Base-by-base conservation (phyloP, 1,140 invertebrate genomes). In the Capitella teleta region DNA sequence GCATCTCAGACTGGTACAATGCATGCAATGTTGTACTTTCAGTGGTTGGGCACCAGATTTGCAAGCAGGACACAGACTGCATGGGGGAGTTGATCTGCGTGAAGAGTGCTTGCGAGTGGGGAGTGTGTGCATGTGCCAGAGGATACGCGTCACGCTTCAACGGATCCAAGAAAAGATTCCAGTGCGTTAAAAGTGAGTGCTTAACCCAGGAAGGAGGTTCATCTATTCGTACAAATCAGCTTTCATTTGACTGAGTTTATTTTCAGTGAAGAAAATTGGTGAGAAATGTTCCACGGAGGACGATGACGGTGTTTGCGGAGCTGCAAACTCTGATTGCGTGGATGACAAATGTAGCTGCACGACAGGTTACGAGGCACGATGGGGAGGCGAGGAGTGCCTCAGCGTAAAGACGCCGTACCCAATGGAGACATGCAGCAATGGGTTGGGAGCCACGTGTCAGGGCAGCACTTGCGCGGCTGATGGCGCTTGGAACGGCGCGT, bases 251-350 rank as follows among this genome's bases (percentile, higher is more conserved):
- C 8, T 32, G n/a, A 10, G n/a, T 32, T 10, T 32, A 32, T 32
- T 51, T 51, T 28, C 41, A 51, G 49, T 44, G 23, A 51, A 45
- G 23, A 43, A 45, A 14, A 28, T 51, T 25, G 49, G 49, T 14
- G 49, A 51, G 28, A 5, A 6, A 5, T 51, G 49, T 45, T 51
- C 49, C 23, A 46, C 38, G 3, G 38, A 28, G 28, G 40, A 24
- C 3, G 28, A 46, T 25, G 19, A 16, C 3, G 49, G 49, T 5
- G n/a, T 44, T 24, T 51, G 49, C 23, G 49, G 49, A 16, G 49
- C 49, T 5, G 14, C 21, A 25, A 51, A 51, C 21, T 51, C 49
- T 5, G 12, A 25, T 4, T 51, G 49, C 21, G 23, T 18, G 10
- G 28, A 51, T 14, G 26, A 28, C 16, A 5, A n/a, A 28, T 51